Base-by-base conservation (phyloP, 1,140 invertebrate species). In the Trachelipus rathkii region DNA sequence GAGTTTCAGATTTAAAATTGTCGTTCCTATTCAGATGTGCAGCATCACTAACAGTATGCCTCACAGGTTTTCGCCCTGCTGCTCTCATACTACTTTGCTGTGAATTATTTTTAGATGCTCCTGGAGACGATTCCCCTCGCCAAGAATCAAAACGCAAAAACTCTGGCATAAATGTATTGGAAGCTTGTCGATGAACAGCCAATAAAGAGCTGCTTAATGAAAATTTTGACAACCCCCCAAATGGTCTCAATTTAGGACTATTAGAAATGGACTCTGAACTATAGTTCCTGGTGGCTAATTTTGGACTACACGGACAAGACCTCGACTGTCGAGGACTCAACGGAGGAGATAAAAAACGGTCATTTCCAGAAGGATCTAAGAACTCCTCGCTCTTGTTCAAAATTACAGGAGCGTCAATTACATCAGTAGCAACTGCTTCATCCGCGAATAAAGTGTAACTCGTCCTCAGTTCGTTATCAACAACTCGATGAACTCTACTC, bases 221-320 rank as follows among this genome's bases (percentile, higher is more conserved):
- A 44, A 81, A 81, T 53, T 78, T 81, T 10, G 75, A 77, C 50
- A 76, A 78, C 2, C 72, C 74, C 15, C 73, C 77, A 67, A 75
- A 71, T 13, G 77, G 76, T 23, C 75, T 72, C 33, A 75, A 76
- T 68, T 78, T 78, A 0, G 77, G 75, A 60, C 76, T 76, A 10
- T 73, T 69, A 11, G 72, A 74, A 11, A 77, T 77, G 21, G 77
- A 78, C 60, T 81, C 77, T 0, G 79, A 77, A 53, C 77, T 77
- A 23, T 78, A 73, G 10, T 76, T 78, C n/a, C 79, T 73, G 66
- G 77, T 72, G 6, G 77, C 71, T 15, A 78, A 21, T 68, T 81
- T 81, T 46, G 79, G 79, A 45, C 79, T 81, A 44, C 79, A 81
- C 8, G 79, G 79, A 23, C 79, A 81, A 23, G 79, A 81, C 72